Base-by-base conservation (phyloP, 1,140 invertebrate species). In the Frieseomelitta varia region DNA sequence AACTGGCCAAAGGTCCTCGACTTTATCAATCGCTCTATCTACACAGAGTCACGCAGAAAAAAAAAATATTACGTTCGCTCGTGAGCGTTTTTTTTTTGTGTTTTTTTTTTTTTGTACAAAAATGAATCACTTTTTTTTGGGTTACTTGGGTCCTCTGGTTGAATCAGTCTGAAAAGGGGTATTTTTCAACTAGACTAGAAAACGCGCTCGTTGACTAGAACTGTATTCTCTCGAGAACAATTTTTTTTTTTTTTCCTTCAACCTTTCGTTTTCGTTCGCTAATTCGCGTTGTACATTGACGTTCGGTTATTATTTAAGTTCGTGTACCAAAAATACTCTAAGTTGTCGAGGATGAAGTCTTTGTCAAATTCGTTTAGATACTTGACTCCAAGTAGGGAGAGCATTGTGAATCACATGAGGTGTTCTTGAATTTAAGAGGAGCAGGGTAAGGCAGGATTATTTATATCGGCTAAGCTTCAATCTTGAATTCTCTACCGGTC, bases 1-100 rank as follows among this genome's bases (percentile, higher is more conserved):
- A 85, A 83, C 71, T 79, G 84, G 72, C 72, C 79, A 55, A 79
- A 73, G 76, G 47, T 80, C 58, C 77, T 65, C 69, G 47, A 72
- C 27, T 71, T 53, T 39, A 73, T 84, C 76, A 58, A 68, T 65
- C 56, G 77, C 53, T n/a, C 76, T 84, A 80, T 80, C 77, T 84
- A 84, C 56, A 78, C 55, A 51, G 47, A 69, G 65, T 61, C 81
- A 71, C 76, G 65, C 47, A 53, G 63, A 74, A 47, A 47, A 77
- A 27, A 71, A 74, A 77, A 27, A 30, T 56, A 73, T 65, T 47
- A 73, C 69, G 56, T 73, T 53, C 61, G 27, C 69, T 79, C 58
- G 53, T 65, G n/a, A 47, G 8, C 39, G 39, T 47, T 47, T 47
- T 47, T 10, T 47, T 47, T 39, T 10, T n/a, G n/a, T n/a, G n/a